Evolutionary conservation across 2,113 vertebrate species (phyloP).

Genomic region (Syngnathus scovelli): DNA sequence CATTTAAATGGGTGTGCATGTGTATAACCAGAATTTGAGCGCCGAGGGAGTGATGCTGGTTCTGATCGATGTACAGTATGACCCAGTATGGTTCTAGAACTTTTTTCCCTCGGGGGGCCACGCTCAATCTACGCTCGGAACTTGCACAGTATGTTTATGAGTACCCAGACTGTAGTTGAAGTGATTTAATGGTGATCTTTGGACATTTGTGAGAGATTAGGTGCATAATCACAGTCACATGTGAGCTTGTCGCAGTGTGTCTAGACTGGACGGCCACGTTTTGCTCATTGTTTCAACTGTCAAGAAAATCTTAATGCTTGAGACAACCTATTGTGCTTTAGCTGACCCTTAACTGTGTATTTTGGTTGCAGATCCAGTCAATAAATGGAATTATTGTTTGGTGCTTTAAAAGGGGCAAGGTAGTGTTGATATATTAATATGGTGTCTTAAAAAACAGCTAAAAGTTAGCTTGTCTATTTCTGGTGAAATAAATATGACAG

Average conservation of each 20-base stretch:
- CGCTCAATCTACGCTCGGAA: not conserved
- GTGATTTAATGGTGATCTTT: conserved; percentile 34
- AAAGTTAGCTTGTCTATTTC: no score
- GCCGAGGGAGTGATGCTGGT: conserved; percentile 9
- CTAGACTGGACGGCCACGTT: conserved; percentile 39
- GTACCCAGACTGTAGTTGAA: conserved; percentile 23
- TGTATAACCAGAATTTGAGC: conserved; percentile 15
- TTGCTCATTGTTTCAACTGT: conserved; percentile 37
- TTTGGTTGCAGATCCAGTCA: not conserved
- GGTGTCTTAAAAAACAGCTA: no score
- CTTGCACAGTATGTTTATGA: conserved; percentile 1
- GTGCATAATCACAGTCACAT: conserved; percentile 44
- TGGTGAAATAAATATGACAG: no score
- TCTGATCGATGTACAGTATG: conserved; percentile 15
- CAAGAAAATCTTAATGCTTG: conserved; percentile 8
- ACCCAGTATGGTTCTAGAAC: conserved; percentile 13
- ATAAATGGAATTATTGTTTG: not conserved
- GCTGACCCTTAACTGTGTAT: not conserved
- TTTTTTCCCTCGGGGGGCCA: conserved; percentile 11
- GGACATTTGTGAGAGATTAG: conserved; percentile 48
- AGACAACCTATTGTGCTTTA: conserved; percentile 23
- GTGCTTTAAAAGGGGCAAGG: not conserved
- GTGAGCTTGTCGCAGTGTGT: conserved; percentile 35
- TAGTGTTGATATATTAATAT: no score
- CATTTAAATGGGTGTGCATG: conserved; percentile 3